Conservation (phyloP, 1,140 invertebrate species). For the Linepithema humile region DNA sequence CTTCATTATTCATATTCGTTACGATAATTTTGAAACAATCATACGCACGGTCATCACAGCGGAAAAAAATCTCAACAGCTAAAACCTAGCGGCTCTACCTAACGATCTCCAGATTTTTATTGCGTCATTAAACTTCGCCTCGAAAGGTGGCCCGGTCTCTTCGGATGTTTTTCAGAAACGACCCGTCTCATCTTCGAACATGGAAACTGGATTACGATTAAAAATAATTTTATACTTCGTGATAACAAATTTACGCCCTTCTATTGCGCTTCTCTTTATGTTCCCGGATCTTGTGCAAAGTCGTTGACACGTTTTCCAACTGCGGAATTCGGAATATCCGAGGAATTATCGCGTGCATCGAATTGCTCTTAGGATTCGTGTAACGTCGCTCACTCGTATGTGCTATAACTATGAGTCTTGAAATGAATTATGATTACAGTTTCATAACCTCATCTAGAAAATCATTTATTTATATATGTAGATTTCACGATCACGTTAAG, state of each 20-base stretch:
- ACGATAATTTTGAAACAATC: slow-evolving; percentile 69
- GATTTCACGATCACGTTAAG: neutral
- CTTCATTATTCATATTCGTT: slow-evolving; percentile 19
- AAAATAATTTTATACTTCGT: slow-evolving; percentile 66
- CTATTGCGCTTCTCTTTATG: slow-evolving; percentile 24
- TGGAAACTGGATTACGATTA: slow-evolving; percentile 71
- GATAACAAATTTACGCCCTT: slow-evolving; percentile 31
- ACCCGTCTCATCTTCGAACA: slow-evolving; percentile 43
- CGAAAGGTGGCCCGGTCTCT: slow-evolving; percentile 70
- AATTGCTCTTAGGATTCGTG: slow-evolving; percentile 27
- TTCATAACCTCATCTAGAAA: neutral
- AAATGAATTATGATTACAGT: neutral
- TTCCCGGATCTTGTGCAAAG: slow-evolving; percentile 17
- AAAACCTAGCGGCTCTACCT: slow-evolving; percentile 70
- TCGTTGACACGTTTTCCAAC: slow-evolving; percentile 42
- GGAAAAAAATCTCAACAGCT: slow-evolving; percentile 76
- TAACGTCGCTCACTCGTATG: slow-evolving; percentile 1
- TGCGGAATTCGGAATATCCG: slow-evolving; percentile 31
- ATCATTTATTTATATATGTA: neutral
- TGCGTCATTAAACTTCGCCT: slow-evolving; percentile 78
- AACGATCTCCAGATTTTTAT: slow-evolving; percentile 79
- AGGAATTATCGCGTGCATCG: slow-evolving; percentile 40
- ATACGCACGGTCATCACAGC: slow-evolving; percentile 71
- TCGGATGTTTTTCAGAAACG: slow-evolving; percentile 39
- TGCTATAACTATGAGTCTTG: neutral